These are phyloP conservation scores for Strigamia transsilvanica DNA, from an alignment of 2,888 invertebrate species.

Conservation along the genomic window DNA sequence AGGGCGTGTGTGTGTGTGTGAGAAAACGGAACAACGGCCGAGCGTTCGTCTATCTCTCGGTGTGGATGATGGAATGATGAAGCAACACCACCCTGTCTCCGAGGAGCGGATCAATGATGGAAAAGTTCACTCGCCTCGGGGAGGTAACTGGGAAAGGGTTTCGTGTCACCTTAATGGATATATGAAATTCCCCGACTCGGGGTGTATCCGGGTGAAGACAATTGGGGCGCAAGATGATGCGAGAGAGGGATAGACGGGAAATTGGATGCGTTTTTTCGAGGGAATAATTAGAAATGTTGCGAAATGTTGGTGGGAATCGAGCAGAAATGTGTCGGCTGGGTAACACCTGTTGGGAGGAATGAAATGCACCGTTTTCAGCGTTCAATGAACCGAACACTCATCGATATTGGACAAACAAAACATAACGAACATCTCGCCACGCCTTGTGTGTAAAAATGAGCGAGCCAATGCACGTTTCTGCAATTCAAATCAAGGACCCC, in stretches of 20 bases:
- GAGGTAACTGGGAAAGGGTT: slow-evolving; percentile 4
- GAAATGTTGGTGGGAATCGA: background rate
- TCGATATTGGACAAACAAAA: slow-evolving; percentile 41
- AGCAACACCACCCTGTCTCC: slow-evolving; percentile 51
- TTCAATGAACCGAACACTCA: slow-evolving; percentile 37
- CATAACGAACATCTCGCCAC: slow-evolving; percentile 31
- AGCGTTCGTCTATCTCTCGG: slow-evolving; percentile 7
- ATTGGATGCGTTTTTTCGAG: too few species aligned
- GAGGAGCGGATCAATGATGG: slow-evolving; percentile 50
- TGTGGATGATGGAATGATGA: slow-evolving; percentile 38
- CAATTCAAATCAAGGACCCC: slow-evolving; percentile 17
- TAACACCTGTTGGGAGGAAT: slow-evolving; percentile 37
- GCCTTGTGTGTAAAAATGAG: background rate
- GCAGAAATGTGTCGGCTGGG: background rate
- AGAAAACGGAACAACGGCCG: background rate
- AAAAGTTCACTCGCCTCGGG: slow-evolving; percentile 38
- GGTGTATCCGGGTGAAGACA: background rate
- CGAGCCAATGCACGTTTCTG: background rate
- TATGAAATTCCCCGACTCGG: background rate
- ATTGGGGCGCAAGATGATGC: background rate
- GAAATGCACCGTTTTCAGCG: slow-evolving; percentile 4
- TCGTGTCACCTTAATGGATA: slow-evolving; percentile 17
- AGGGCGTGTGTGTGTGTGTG: background rate
- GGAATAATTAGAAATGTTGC: too few species aligned
- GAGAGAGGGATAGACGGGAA: background rate